These are phyloP conservation scores for Xenus cinereus DNA, from an alignment of 2,113 vertebrate species.

Conservation along the genomic window DNA sequence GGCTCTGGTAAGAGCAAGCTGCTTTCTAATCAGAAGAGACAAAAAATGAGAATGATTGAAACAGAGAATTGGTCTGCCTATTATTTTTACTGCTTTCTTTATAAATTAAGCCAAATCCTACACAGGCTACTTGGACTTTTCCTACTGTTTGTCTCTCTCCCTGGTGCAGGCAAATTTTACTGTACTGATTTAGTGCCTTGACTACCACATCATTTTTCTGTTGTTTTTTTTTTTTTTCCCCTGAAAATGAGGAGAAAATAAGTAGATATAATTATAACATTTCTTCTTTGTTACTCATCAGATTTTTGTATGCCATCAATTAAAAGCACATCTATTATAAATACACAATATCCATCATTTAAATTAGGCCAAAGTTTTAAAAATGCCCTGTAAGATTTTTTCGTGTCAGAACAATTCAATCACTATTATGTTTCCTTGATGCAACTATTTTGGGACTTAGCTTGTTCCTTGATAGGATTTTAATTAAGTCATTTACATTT, in stretches of 20 bases:
- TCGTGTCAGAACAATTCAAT: slow-evolving; percentile 12
- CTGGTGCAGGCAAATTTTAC: background rate
- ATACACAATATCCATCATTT: background rate
- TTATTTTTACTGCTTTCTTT: background rate
- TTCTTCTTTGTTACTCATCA: background rate
- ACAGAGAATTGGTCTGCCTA: background rate
- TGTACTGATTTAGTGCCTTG: background rate
- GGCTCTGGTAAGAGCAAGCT: background rate
- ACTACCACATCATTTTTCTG: background rate
- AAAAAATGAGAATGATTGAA: background rate
- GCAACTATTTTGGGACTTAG: slow-evolving; percentile 44
- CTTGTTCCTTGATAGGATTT: slow-evolving; percentile 46
- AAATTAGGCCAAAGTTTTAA: slow-evolving; percentile 38
- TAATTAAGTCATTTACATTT: slow-evolving; percentile 67
- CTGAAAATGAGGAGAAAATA: background rate
- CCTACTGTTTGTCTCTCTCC: background rate
- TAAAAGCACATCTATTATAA: background rate
- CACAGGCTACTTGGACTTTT: background rate
- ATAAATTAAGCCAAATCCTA: background rate
- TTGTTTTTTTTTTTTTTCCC: accelerated
- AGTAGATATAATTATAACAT: background rate
- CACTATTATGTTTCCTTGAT: slow-evolving; percentile 25
- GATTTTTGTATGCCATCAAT: background rate
- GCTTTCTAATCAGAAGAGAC: background rate
- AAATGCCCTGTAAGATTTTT: slow-evolving; percentile 35